Conservation (phyloP, 2,888 invertebrate species). For the Aphodius sticticus region DNA sequence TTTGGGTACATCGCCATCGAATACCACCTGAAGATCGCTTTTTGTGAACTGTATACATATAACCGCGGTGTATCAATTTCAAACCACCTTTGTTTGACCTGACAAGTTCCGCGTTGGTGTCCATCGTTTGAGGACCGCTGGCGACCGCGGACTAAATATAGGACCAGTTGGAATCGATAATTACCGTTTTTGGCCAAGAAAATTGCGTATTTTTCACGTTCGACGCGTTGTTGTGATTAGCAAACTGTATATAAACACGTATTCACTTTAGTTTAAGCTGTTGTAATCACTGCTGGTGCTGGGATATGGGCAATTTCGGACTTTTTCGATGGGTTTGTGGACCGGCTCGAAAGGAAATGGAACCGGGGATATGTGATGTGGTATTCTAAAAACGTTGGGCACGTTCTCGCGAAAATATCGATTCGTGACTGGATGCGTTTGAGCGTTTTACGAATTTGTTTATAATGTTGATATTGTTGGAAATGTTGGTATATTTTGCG, state of each 20-base stretch:
- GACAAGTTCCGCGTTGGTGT: conserved; percentile 52
- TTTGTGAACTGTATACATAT: conserved; percentile 63
- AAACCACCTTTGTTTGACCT: conserved; percentile 62
- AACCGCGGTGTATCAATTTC: conserved; percentile 60
- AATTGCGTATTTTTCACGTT: background rate
- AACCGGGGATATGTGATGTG: background rate
- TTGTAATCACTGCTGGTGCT: background rate
- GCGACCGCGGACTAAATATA: conserved; percentile 14
- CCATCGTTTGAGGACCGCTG: conserved; percentile 45
- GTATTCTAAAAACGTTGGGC: background rate
- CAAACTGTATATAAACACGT: background rate
- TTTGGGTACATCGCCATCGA: conserved; percentile 61
- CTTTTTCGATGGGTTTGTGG: background rate
- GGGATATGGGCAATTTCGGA: background rate
- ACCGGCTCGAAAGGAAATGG: background rate
- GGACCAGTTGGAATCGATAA: conserved; percentile 27
- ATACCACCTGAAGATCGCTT: conserved; percentile 58
- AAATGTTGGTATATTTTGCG: background rate
- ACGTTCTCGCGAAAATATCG: background rate
- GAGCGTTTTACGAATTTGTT: background rate
- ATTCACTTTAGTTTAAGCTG: background rate
- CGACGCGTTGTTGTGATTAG: background rate
- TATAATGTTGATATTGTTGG: background rate
- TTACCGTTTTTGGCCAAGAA: conserved; percentile 26
- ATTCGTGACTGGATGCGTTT: background rate